These are phyloP conservation scores for Microctenopoma lineatum DNA, from an alignment of 2,797 vertebrate species.

Conservation along the genomic window DNA sequence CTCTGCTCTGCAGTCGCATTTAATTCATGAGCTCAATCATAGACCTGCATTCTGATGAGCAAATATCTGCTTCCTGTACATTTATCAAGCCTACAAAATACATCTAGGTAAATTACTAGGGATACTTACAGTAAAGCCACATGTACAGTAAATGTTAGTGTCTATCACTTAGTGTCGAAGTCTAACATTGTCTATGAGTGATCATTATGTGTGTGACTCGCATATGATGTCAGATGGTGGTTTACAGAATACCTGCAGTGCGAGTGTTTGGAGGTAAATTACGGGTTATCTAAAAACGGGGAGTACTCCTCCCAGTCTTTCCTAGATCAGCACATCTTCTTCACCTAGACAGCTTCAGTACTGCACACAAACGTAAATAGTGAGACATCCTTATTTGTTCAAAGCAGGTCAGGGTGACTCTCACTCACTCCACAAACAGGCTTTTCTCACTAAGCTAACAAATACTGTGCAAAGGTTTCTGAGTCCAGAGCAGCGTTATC, in stretches of 20 bases:
- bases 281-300: neutral
- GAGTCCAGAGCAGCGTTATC: neutral
- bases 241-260: neutral
- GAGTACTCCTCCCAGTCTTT: neutral
- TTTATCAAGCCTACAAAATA: too few relatives aligned
- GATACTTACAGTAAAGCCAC: too few relatives aligned
- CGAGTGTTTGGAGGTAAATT: neutral
- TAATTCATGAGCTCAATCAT: too few relatives aligned
- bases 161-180: neutral
- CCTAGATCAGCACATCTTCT: neutral
- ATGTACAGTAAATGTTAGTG: too few relatives aligned
- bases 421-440: too few relatives aligned
- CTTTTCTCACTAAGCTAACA: neutral
- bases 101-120: too few relatives aligned
- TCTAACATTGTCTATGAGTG: neutral
- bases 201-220: neutral
- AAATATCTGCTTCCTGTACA: too few relatives aligned
- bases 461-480: conserved; percentile 1
- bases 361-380: neutral
- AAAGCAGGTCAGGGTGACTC: too few relatives aligned
- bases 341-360: neutral
- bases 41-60: too few relatives aligned
- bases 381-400: too few relatives aligned
- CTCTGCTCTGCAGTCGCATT: too few relatives aligned
- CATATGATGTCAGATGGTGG: neutral